A percentile compares a stretch with the other conserved stretches of the same genome.
Evolutionary conservation across 2,888 invertebrate genomes (phyloP).

Genomic region (Exephanes ischioxanthus): DNA sequence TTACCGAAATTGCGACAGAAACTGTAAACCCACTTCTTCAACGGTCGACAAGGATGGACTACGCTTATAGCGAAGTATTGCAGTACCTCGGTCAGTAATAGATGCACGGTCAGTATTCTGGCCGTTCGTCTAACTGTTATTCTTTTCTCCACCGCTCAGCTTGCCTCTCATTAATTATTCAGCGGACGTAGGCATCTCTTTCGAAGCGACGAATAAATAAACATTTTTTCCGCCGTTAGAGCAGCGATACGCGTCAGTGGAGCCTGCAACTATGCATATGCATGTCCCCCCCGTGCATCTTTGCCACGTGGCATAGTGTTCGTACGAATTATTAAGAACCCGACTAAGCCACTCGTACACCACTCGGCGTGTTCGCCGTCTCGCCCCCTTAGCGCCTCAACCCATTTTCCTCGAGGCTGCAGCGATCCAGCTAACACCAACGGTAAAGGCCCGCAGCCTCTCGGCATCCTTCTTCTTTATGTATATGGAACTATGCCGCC

Average conservation of each 20-base stretch:
- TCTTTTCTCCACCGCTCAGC: background rate
- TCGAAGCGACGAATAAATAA: background rate
- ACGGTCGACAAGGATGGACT: background rate
- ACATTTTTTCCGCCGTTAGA: background rate
- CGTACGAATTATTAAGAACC: constrained; percentile 81
- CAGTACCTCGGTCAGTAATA: background rate
- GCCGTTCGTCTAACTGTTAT: background rate
- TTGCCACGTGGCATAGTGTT: constrained; percentile 61
- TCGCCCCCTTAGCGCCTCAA: constrained; percentile 44
- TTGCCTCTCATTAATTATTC: background rate
- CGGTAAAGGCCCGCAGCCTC: constrained; percentile 31
- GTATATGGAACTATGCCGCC: constrained; percentile 19
- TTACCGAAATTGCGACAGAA: background rate
- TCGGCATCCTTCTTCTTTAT: constrained; percentile 25
- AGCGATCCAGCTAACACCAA: constrained; percentile 52
- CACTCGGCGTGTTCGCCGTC: constrained; percentile 48
- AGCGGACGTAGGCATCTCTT: background rate
- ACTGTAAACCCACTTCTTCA: background rate
- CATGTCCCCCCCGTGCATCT: constrained; percentile 19
- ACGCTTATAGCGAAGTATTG: background rate
- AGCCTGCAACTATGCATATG: constrained; percentile 23
- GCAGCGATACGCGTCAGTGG: background rate
- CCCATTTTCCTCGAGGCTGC: constrained; percentile 53
- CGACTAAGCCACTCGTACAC: constrained; percentile 77
- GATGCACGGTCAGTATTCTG: background rate